A percentile compares a stretch with the other conserved stretches of the same genome.
Evolutionary conservation across 1,140 invertebrate species (phyloP).

Genomic region (Drosophila ficusphila): DNA sequence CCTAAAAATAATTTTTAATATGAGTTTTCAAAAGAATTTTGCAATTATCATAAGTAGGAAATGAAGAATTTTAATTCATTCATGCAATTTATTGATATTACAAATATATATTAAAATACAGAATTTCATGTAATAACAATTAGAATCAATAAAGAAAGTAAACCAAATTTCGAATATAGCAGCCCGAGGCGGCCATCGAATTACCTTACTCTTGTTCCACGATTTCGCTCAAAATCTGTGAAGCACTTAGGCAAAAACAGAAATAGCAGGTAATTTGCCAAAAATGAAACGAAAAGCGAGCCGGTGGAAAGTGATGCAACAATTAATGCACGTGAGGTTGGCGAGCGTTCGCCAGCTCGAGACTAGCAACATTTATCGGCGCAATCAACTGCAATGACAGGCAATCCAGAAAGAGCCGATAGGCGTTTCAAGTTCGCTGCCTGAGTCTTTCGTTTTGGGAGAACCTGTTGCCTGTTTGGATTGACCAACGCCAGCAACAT

Average conservation of each 20-base stretch:
- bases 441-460: slow-evolving; percentile 70
- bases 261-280: slow-evolving; percentile 15
- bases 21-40: too few relatives aligned
- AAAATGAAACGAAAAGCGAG: slow-evolving; percentile 27
- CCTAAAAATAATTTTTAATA: too few relatives aligned
- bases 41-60: too few relatives aligned
- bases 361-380: slow-evolving; percentile 24
- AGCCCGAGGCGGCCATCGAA: not conserved
- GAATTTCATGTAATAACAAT: too few relatives aligned
- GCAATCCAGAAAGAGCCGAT: slow-evolving; percentile 24
- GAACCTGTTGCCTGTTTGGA: slow-evolving; percentile 63
- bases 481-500: slow-evolving; percentile 65
- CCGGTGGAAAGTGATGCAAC: slow-evolving; percentile 50
- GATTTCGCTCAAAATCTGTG: slow-evolving; percentile 20
- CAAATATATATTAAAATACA: too few relatives aligned
- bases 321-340: slow-evolving; percentile 21
- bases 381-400: slow-evolving; percentile 62
- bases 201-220: not conserved
- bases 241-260: slow-evolving; percentile 23
- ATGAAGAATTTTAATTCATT: too few relatives aligned
- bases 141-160: too few relatives aligned
- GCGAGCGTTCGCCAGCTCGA: slow-evolving; percentile 8
- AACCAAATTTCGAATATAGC: not conserved
- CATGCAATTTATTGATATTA: too few relatives aligned
- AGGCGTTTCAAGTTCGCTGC: slow-evolving; percentile 72